Evolutionary conservation across 30 jellyfish, hydroid and myxozoan genomes (phyloP), one percentile per base, ranked within the genome.

Genomic region (Aurelia aurita): DNA sequence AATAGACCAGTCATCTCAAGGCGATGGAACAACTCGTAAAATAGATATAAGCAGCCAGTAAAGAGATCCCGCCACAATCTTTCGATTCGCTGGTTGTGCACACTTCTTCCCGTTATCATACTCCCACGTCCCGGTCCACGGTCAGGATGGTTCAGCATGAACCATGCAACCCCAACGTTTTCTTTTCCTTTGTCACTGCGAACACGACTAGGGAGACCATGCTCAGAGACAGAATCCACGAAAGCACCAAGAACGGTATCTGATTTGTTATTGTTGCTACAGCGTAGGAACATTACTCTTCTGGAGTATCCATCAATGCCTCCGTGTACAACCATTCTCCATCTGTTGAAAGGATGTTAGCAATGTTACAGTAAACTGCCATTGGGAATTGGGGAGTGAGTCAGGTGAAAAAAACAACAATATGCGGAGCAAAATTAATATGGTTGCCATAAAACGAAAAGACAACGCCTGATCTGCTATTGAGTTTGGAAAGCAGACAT

Each of bases 291-390:
- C 20, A 32, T 34, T 14, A 45, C 14, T 15, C 61, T 28, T 34
- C 82, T 28, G 21, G 64, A 69, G 47, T 21, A 35, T 14, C 64
- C 64, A 69, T 69, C 82, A 5, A 69, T 43, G 27, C 64, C 61
- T 14, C 82, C 82, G 47, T 69, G 82, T 9, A 69, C 32, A 16
- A 69, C 82, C 25, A 69, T 16, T 35, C 63, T n/a, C 82, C 82
- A 69, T 31, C 63, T 31, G 63, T 35, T 35, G 47, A 35, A 35
- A 35, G 47, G 47, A 6, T 35, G 47, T 35, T 35, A 35, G 47
- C 47, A 5, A 35, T 35, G 47, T 2, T 35, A 35, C 47, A 35
- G 47, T 35, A 35, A 35, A 1, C 10, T 35, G 47, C 47, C 10
- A 35, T 2, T 35, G 11, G 47, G 47, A 3, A 35, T n/a, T n/a